A percentile compares a stretch with the other conserved stretches of the same genome.
phyloP scores from a whole-genome alignment of 2,797 vertebrate genomes.

The Siniperca obscura region DNA sequence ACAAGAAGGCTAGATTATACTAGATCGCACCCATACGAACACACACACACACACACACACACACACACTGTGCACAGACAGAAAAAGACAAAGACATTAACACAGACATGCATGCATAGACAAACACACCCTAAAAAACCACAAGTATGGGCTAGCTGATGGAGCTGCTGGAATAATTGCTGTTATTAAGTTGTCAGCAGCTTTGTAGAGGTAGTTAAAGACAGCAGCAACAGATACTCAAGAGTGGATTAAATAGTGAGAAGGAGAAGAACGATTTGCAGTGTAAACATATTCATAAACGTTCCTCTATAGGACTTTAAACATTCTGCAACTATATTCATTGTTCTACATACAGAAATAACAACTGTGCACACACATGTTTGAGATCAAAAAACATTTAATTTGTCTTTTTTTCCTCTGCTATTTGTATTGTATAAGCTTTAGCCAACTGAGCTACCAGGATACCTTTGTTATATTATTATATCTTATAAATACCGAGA shows the following conservation, averaged over 20 bases:
- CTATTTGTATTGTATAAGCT: neutral
- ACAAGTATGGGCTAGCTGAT: constrained; percentile 53
- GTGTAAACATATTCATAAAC: neutral
- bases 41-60: constrained; percentile 23
- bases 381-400: neutral
- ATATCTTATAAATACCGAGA: neutral
- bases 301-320: neutral
- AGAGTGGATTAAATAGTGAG: constrained; percentile 7
- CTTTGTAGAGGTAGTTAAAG: constrained; percentile 34
- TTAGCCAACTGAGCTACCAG: neutral
- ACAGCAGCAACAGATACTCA: constrained; percentile 12
- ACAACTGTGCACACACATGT: neutral
- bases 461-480: neutral
- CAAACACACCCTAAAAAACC: constrained; percentile 55
- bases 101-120: constrained; percentile 33
- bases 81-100: constrained; percentile 32
- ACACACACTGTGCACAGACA: neutral
- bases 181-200: constrained; percentile 65
- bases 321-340: neutral
- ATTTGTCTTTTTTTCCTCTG: no score
- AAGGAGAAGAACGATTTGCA: constrained; percentile 15
- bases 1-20: constrained; percentile 46
- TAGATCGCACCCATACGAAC: constrained; percentile 3
- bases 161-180: constrained; percentile 51
- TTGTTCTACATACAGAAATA: neutral